A percentile compares a stretch with the other conserved stretches of the same genome.
Conservation (phyloP, 2,888 invertebrate genomes). For the Notodonta dromedarius region DNA sequence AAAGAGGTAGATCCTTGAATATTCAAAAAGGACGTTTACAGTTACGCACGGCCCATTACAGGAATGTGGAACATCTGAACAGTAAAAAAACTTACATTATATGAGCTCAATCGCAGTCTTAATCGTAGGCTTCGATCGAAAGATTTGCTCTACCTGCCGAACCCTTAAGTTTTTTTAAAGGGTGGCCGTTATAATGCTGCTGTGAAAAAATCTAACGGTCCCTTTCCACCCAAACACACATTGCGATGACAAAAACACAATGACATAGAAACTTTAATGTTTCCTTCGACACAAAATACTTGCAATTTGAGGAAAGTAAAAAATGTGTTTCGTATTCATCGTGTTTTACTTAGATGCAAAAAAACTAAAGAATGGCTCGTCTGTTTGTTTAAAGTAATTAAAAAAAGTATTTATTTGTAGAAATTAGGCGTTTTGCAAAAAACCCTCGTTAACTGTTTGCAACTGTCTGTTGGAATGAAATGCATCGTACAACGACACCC, state of each 20-base stretch:
- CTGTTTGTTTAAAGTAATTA: constrained; percentile 26
- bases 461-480: neutral
- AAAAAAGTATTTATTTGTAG: constrained; percentile 23
- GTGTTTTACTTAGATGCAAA: constrained; percentile 17
- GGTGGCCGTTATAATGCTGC: constrained; percentile 72
- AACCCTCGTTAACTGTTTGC: constrained; percentile 8
- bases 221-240: constrained; percentile 74
- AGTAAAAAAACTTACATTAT: constrained; percentile 60
- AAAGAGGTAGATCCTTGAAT: constrained; percentile 33
- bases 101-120: constrained; percentile 63
- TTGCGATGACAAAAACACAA: constrained; percentile 77
- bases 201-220: constrained; percentile 77
- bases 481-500: too few species aligned
- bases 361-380: constrained; percentile 22
- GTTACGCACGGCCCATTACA: constrained; percentile 58
- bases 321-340: constrained; percentile 30
- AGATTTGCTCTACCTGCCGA: constrained; percentile 78
- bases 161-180: constrained; percentile 72
- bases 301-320: constrained; percentile 49
- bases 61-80: constrained; percentile 59
- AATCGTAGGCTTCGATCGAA: constrained; percentile 71
- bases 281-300: constrained; percentile 66
- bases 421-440: constrained; percentile 21
- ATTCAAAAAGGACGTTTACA: constrained; percentile 51
- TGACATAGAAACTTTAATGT: constrained; percentile 73